Base-by-base conservation (phyloP, 1,140 invertebrate genomes). In the Drosophila murphyi region DNA sequence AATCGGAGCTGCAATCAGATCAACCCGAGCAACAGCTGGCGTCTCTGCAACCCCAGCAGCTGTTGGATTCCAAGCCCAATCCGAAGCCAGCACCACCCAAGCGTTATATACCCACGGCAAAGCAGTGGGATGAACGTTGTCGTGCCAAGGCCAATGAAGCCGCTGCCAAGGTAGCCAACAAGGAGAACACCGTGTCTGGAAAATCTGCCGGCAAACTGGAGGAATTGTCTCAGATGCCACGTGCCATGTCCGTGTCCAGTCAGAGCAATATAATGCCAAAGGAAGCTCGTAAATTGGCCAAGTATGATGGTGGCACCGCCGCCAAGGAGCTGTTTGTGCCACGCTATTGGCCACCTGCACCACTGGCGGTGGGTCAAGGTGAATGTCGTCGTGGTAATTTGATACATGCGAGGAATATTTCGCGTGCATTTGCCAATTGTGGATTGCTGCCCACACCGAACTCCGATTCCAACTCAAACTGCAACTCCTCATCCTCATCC, bases 71-170 rank as follows among this genome's bases (percentile, higher is more conserved):
- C 20, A 20, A 20, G 20, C 1, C 20, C 20, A 20, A 20, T 20
- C 20, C 20, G 20, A 20, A 20, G 20, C 20, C 20, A 20, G 20
- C 20, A 20, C 32, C 48, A 29, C 2, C 54, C 5, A 67, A 72
- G 8, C 74, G 83, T 28, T 88, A 83, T 31, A 88, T 88, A 35
- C 83, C 83, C 48, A 88, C 83, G 2, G 72, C 59, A 1, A 88
- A 88, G 47, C 76, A 88, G 37, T 88, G 83, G 83, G 85, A 88
- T 34, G 83, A 89, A 4, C 70, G 65, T 28, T 83, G 80, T 20
- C 72, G 67, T 2, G 65, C 65, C 47, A 77, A 60, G 43, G 20
- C 28, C 34, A 3, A 3, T 43, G 37, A 31, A 41, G n/a, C 55
- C n/a, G n/a, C 6, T 4, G 12, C 2, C 12, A 20, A 20, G 1